Evolutionary conservation across 1,140 invertebrate species (phyloP).

Genomic region (Aphelenchoides avenae): DNA sequence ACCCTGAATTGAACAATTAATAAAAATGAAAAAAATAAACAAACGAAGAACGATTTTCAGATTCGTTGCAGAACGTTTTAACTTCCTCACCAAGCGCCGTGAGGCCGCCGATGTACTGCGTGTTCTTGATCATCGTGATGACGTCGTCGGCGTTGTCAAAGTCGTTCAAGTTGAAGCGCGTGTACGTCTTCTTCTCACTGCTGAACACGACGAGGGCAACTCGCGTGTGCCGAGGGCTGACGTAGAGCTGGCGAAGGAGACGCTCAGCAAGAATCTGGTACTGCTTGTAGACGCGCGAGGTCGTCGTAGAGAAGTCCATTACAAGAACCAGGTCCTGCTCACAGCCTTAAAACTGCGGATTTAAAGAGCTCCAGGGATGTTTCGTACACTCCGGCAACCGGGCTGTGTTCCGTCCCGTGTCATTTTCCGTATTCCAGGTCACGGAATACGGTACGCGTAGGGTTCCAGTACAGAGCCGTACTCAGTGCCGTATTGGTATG

Average conservation of each 20-base stretch:
- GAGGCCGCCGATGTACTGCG: constrained; percentile 52
- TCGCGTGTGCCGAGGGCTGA: constrained; percentile 54
- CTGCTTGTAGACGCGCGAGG: constrained; percentile 45
- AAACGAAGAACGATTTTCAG: too few species aligned
- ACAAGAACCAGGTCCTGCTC: constrained; percentile 52
- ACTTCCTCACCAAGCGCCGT: constrained; percentile 49
- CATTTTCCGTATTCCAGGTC: too few species aligned
- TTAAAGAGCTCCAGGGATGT: neutral
- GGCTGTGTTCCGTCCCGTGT: too few species aligned
- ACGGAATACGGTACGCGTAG: too few species aligned
- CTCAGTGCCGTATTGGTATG: too few species aligned
- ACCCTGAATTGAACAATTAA: constrained; percentile 31
- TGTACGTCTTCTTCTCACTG: constrained; percentile 41
- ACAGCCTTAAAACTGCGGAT: constrained; percentile 19
- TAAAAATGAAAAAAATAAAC: too few species aligned
- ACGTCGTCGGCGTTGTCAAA: constrained; percentile 51
- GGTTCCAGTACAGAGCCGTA: too few species aligned
- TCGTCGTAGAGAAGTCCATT: constrained; percentile 56
- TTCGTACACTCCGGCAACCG: neutral
- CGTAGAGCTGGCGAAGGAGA: constrained; percentile 44
- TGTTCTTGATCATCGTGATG: constrained; percentile 38
- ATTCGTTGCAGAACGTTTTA: constrained; percentile 13
- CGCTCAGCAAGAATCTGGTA: constrained; percentile 42
- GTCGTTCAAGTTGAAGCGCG: constrained; percentile 49
- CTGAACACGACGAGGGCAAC: constrained; percentile 53